Evolutionary conservation across 2,888 invertebrate genomes (phyloP), one percentile per base, ranked within the genome.

Genomic region (Hartigia nigra): DNA sequence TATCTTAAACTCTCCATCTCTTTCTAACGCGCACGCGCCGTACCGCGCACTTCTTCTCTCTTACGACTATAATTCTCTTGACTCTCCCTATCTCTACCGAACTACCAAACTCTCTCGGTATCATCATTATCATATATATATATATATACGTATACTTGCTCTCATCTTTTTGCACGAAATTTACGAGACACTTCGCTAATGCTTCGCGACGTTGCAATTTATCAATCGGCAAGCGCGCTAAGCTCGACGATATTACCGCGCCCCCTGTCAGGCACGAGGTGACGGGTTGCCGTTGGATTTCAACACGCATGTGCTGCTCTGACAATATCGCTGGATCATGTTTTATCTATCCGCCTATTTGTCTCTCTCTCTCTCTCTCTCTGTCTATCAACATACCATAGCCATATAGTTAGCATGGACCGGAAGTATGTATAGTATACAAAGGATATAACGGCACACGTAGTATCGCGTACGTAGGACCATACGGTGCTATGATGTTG

Each of bases 291-390:
- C n/a, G 31, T 80, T 81, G 83, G 84, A 84, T 88, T 86, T 88
- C 87, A 86, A 82, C 84, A 80, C 82, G 84, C 83, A 87, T 86
- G 81, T 82, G 82, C 70, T 78, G 55, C 55, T 55, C 55, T 23
- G 55, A 55, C 55, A 55, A 55, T 55, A 55, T 23, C 55, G 55
- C 55, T 14, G 55, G 55, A 55, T 55, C 55, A 55, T 55, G 55
- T 55, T 55, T 55, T 55, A 55, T 55, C 55, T 55, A 9, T 55
- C 55, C 9, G 9, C 1, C 55, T 23, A 9, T 55, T 23, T 23
- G 9, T 23, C 39, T 39, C 39, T 39, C 36, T 36, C 39, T 39
- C 14, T 14, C 14, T 4, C 39, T 4, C 39, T 4, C 39, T 39
- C 39, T 39, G 5, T 14, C 55, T 55, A 23, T 9, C 39, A 55